phyloP scores from a whole-genome alignment of 2,797 vertebrate genomes.

The Myotis findleyi region DNA sequence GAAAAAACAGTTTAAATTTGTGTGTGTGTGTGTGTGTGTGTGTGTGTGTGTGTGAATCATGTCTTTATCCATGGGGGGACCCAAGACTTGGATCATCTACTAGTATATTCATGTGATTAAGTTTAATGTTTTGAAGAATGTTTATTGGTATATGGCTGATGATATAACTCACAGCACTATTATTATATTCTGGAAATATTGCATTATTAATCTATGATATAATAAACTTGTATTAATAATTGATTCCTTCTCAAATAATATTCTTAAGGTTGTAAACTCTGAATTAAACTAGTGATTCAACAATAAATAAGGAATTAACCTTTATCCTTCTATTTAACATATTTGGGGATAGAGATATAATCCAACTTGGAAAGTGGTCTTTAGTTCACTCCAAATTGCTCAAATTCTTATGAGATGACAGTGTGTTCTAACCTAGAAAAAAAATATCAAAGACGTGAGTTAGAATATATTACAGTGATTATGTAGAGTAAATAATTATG shows the following conservation, averaged over 20 bases:
- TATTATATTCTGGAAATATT: not conserved
- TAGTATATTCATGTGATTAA: not conserved
- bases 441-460: not conserved
- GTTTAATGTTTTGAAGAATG: slow-evolving; percentile 22
- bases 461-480: not conserved
- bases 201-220: not conserved
- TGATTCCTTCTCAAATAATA: not conserved
- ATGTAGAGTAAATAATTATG: not conserved
- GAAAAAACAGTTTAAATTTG: not conserved
- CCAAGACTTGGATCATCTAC: not conserved
- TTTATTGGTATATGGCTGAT: not conserved
- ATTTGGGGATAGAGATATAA: not conserved
- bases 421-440: not conserved
- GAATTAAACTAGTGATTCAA: not conserved
- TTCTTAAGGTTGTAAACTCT: slow-evolving; percentile 12
- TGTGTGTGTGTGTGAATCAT: not conserved
- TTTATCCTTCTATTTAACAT: not conserved
- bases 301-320: not conserved
- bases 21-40: not conserved
- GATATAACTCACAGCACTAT: not conserved
- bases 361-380: not conserved
- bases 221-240: not conserved
- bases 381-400: not conserved
- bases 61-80: not conserved
- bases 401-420: not conserved